These are phyloP conservation scores for Acrobasis consociella DNA, from an alignment of 2,888 invertebrate species.

Conservation along the genomic window DNA sequence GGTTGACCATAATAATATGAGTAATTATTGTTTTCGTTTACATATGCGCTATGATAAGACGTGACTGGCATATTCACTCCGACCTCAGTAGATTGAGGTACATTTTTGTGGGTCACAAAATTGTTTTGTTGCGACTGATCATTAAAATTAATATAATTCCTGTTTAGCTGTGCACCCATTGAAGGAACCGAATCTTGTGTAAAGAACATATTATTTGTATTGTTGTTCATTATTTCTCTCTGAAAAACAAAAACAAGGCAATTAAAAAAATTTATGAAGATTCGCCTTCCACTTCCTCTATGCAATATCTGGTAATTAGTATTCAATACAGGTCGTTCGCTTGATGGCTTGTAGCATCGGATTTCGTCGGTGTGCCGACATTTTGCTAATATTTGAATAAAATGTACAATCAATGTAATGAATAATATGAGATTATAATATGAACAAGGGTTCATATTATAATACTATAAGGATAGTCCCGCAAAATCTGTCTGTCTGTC, in stretches of 20 bases:
- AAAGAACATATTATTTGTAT: neutral
- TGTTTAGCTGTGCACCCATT: neutral
- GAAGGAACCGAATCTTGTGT: neutral
- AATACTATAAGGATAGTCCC: too few relatives aligned
- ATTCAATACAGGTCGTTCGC: too few relatives aligned
- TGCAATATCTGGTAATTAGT: too few relatives aligned
- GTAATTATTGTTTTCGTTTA: neutral
- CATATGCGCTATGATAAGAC: neutral
- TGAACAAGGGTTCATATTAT: too few relatives aligned
- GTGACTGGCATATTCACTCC: neutral
- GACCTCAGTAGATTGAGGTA: neutral
- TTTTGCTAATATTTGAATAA: too few relatives aligned
- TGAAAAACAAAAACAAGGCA: neutral
- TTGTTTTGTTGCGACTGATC: neutral
- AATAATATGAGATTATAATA: too few relatives aligned
- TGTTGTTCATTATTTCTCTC: neutral
- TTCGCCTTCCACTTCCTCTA: too few relatives aligned
- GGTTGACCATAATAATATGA: conserved; percentile 1
- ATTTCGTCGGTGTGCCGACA: too few relatives aligned
- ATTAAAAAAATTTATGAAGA: neutral
- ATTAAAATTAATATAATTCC: neutral
- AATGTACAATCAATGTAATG: too few relatives aligned
- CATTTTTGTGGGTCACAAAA: neutral
- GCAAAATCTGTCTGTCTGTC: too few relatives aligned
- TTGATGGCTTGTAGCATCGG: too few relatives aligned